A percentile compares a stretch with the other conserved stretches of the same genome.
These are phyloP conservation scores for Chiridota heheva DNA, from an alignment of 35 echinoderm and acorn worm species.

Conservation along the genomic window DNA sequence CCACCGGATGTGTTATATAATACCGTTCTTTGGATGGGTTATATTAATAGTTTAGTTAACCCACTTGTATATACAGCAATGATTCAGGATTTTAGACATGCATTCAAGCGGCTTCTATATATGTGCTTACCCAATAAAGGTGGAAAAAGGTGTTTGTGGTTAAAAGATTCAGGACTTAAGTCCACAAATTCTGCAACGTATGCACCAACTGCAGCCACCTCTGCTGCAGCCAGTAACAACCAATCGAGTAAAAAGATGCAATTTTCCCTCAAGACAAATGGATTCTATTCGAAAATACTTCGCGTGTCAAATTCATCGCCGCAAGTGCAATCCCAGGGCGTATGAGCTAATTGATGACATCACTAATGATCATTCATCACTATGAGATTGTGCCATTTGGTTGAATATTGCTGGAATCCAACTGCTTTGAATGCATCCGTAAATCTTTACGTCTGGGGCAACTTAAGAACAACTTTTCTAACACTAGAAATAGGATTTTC, in stretches of 20 bases:
- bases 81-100: conserved; percentile 82
- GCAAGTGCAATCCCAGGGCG: conserved; percentile 38
- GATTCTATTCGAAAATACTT: conserved; percentile 60
- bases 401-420: too few species aligned
- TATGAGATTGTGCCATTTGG: too few species aligned
- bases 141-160: conserved; percentile 27
- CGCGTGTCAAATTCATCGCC: conserved; percentile 37
- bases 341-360: too few species aligned
- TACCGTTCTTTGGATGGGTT: conserved; percentile 82
- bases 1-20: conserved; percentile 7
- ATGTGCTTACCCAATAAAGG: conserved; percentile 19
- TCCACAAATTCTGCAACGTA: conserved; percentile 20
- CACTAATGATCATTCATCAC: too few species aligned
- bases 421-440: too few species aligned
- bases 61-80: conserved; percentile 76
- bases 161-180: conserved; percentile 2
- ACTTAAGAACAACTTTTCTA: too few species aligned
- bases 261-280: conserved; percentile 61
- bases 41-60: conserved; percentile 82
- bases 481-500: too few species aligned
- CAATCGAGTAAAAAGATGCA: conserved; percentile 46
- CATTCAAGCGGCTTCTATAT: conserved; percentile 69
- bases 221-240: not conserved
- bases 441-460: too few species aligned
- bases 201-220: conserved; percentile 57